Conservation (phyloP, 2,888 invertebrate genomes). For the Polyommatus iphigenia region DNA sequence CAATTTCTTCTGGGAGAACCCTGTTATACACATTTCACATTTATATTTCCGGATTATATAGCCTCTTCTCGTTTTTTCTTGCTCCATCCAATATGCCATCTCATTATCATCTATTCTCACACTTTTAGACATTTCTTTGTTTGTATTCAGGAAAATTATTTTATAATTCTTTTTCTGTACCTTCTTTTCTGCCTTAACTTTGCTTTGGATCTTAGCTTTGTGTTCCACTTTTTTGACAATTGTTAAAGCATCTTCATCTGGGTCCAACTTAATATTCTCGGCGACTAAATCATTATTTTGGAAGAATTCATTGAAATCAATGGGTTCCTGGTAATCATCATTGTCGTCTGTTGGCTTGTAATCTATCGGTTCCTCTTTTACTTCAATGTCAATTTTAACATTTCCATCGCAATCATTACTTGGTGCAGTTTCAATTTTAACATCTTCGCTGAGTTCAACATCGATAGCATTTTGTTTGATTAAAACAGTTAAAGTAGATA, state of each 20-base stretch:
- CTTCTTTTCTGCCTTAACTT: conserved; percentile 2
- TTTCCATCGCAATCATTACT: conserved; percentile 36
- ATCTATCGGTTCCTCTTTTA: conserved; percentile 45
- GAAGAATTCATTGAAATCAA: not conserved
- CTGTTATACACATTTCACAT: conserved; percentile 55
- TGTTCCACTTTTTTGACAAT: conserved; percentile 11
- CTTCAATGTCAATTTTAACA: conserved; percentile 52
- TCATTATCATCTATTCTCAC: conserved; percentile 48
- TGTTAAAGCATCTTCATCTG: conserved; percentile 31
- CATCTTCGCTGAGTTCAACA: conserved; percentile 31
- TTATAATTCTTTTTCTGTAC: conserved; percentile 12
- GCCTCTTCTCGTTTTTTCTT: conserved; percentile 1
- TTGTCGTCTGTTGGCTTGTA: not conserved
- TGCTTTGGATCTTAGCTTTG: not conserved
- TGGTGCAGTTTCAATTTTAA: conserved; percentile 39
- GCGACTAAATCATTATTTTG: not conserved
- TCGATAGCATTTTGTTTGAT: not conserved
- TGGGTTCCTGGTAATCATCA: not conserved
- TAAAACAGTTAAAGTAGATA: not conserved
- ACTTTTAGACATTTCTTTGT: not conserved
- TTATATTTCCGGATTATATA: conserved; percentile 41
- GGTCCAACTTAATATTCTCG: not conserved
- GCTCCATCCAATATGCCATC: conserved; percentile 20
- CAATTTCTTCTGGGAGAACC: conserved; percentile 45
- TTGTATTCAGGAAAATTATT: not conserved